These are phyloP conservation scores for Thunnus thynnus DNA, from an alignment of 2,113 vertebrate genomes.

Conservation along the genomic window DNA sequence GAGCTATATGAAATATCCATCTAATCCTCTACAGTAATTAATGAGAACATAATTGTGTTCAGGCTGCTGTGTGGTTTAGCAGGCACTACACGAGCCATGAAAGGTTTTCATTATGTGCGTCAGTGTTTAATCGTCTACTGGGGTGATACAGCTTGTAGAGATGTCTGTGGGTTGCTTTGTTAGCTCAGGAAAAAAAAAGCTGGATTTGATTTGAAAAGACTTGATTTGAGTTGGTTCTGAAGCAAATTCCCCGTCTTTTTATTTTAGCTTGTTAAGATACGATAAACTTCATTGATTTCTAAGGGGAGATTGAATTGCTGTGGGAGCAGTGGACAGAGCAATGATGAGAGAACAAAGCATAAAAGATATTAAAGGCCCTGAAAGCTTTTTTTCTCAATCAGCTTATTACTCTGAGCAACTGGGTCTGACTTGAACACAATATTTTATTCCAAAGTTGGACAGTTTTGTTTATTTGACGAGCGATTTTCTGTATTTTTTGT, in stretches of 20 bases:
- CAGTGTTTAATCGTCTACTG: slow-evolving; percentile 33
- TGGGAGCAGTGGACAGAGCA: background rate
- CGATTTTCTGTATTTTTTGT: background rate
- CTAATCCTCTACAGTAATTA: slow-evolving; percentile 30
- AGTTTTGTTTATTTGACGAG: background rate
- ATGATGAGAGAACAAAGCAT: background rate
- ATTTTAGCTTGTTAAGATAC: background rate
- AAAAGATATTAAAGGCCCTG: background rate
- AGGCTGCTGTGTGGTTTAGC: slow-evolving; percentile 40
- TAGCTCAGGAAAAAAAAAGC: background rate
- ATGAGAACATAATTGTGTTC: slow-evolving; percentile 24
- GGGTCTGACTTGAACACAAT: no score
- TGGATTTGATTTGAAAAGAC: slow-evolving; percentile 4
- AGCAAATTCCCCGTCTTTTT: background rate
- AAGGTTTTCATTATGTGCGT: slow-evolving; percentile 59
- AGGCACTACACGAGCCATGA: slow-evolving; percentile 3
- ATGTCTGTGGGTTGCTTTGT: slow-evolving; percentile 16
- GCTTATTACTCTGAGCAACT: background rate
- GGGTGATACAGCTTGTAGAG: slow-evolving; percentile 15
- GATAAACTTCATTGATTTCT: background rate
- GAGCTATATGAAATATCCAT: slow-evolving; percentile 19
- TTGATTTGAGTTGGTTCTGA: slow-evolving; percentile 3
- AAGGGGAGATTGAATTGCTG: background rate
- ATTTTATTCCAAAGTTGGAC: background rate
- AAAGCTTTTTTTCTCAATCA: background rate